A percentile compares a stretch with the other conserved stretches of the same genome.
phyloP scores from a whole-genome alignment of 2,888 invertebrate species.

The Xestia sexstrigata region DNA sequence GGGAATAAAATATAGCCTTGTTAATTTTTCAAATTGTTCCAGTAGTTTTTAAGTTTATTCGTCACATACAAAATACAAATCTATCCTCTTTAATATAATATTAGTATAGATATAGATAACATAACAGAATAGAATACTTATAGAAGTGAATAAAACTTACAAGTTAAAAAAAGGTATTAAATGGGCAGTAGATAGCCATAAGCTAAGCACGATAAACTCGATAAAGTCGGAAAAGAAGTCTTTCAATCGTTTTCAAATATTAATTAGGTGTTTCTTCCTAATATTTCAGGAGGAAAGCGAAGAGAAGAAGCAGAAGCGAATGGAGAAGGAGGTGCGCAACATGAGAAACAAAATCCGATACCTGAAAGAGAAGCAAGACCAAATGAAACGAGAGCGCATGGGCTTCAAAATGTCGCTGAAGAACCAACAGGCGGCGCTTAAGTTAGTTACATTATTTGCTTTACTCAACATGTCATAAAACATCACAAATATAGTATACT shows the following conservation, averaged over 20 bases:
- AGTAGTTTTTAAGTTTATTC: no score
- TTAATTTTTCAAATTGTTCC: no score
- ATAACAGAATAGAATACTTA: neutral
- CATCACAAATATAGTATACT: neutral
- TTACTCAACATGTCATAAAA: neutral
- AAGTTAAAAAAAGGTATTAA: neutral
- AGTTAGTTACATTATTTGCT: slow-evolving; percentile 80
- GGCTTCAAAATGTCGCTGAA: slow-evolving; percentile 95
- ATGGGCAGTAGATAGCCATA: neutral
- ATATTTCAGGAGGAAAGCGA: slow-evolving; percentile 89
- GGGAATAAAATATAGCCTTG: no score
- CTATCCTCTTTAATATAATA: no score
- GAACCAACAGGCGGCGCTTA: slow-evolving; percentile 94
- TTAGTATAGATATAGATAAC: neutral
- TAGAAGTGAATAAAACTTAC: neutral
- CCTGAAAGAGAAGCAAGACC: slow-evolving; percentile 93
- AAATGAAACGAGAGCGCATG: slow-evolving; percentile 95
- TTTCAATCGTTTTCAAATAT: neutral
- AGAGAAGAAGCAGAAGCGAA: slow-evolving; percentile 91
- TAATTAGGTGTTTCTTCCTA: neutral
- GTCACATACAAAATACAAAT: no score
- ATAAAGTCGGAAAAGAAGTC: neutral
- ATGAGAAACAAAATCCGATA: slow-evolving; percentile 92
- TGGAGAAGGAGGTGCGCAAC: slow-evolving; percentile 91
- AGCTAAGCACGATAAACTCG: slow-evolving; percentile 29